Evolutionary conservation across 2,797 vertebrate genomes (phyloP), one percentile per base, ranked within the genome.

Genomic region (Leptodactylus fallax): DNA sequence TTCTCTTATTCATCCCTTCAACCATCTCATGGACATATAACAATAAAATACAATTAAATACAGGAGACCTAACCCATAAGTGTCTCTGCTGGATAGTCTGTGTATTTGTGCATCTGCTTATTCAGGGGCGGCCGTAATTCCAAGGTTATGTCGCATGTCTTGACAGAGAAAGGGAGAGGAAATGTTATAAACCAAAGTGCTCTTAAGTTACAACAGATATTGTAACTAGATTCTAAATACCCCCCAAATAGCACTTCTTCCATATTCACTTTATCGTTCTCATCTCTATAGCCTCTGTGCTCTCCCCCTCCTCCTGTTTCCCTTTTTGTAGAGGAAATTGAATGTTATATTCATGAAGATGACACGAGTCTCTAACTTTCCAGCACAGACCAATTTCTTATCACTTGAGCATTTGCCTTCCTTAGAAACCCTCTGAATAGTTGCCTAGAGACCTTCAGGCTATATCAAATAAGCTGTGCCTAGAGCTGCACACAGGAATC

Each of bases 401-500:
- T 45, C 14, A 74, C 25, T 82, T 25, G 12, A 49, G 65, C 65
- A 11, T 60, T 87, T 80, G 14, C 4, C 13, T 60, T 72, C 25
- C 36, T 53, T 82, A 77, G 80, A 87, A 87, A 83, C 55, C 51
- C 47, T 83, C 19, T 77, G 47, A 58, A 83, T 79, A 83, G 81
- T 83, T 87, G 61, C 51, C 51, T 79, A 25, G 69, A 83, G 60
- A 87, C 80, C 25, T 69, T 63, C 1, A 82, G 78, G 58, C 23
- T 21, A 9, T 71, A 63, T 82, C 11, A 49, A 65, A 60, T 65
- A 51, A 87, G 69, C 23, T 12, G 13, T 23, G 45, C 36, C 14
- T 5, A 23, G 58, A n/a, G 45, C 74, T 19, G 61, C 53, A 36
- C 79, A 27, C 27, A 45, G 12, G 21, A 3, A 23, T 53, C 78